A percentile compares a stretch with the other conserved stretches of the same genome.
phyloP scores from a whole-genome alignment of 2,797 vertebrate species.

The Gadopsis marmoratus region DNA sequence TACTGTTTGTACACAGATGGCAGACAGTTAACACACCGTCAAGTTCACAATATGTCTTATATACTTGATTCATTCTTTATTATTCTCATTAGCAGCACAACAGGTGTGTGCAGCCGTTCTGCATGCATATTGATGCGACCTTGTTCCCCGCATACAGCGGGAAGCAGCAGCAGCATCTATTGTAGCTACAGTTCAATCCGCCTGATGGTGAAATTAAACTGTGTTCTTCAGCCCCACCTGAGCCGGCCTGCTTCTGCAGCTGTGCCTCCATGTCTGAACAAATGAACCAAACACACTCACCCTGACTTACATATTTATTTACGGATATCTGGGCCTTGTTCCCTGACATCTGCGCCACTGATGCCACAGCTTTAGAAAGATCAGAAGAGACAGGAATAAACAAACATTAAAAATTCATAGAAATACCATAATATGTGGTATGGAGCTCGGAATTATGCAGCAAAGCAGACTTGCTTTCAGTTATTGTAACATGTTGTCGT shows the following conservation, averaged over 20 bases:
- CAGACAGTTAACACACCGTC: neutral
- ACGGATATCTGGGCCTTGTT: neutral
- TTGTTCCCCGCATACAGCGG: constrained; percentile 1
- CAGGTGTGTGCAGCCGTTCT: constrained; percentile 12
- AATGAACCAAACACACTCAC: constrained; percentile 33
- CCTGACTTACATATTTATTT: constrained; percentile 35
- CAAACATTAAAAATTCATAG: neutral
- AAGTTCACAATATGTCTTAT: neutral
- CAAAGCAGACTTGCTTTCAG: neutral
- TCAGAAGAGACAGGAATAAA: constrained; percentile 3
- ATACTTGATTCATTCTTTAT: neutral
- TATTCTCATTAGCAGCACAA: neutral
- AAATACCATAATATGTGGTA: neutral
- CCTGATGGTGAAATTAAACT: constrained; percentile 42
- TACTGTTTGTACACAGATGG: neutral
- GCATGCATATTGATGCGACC: constrained; percentile 54
- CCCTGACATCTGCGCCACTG: constrained; percentile 5
- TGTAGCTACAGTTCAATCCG: constrained; percentile 28
- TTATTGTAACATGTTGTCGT: neutral
- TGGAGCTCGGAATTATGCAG: neutral
- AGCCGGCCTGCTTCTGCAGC: constrained; percentile 27
- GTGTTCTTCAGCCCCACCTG: constrained; percentile 37
- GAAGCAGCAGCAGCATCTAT: constrained; percentile 17
- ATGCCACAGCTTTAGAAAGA: constrained; percentile 1
- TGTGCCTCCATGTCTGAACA: constrained; percentile 32